Percentiles rank a stretch among this genome's conserved stretches.
Conservation (phyloP, 1,140 invertebrate species). For the Anthonomus grandis region DNA sequence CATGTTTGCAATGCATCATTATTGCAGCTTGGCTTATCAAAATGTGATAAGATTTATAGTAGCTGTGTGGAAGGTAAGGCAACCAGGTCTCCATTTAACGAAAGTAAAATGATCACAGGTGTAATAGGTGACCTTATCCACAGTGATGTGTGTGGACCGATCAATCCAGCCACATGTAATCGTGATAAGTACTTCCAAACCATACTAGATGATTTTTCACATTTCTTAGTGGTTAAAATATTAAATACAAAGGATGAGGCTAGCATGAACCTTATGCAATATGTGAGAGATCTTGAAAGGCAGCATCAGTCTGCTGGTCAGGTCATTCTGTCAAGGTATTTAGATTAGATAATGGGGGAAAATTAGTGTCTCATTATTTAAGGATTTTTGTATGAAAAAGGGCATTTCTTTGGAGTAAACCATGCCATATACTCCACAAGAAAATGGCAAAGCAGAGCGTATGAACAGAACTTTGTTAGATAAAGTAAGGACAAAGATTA, state of each 20-base stretch:
- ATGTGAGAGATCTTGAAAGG: conserved; percentile 14
- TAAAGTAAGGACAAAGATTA: conserved; percentile 30
- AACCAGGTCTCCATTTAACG: conserved; percentile 33
- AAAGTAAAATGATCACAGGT: conserved; percentile 32
- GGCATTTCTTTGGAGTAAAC: conserved; percentile 37
- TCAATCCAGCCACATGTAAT: conserved; percentile 36
- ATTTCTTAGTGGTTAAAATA: conserved; percentile 41
- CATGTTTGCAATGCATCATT: conserved; percentile 20
- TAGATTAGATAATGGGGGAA: conserved; percentile 38
- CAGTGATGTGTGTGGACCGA: conserved; percentile 43
- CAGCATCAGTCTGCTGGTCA: too few species aligned
- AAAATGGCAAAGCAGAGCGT: conserved; percentile 33
- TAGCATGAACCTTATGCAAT: conserved; percentile 9
- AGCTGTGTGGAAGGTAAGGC: conserved; percentile 34
- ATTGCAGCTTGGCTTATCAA: conserved; percentile 14
- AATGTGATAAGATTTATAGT: conserved; percentile 27
- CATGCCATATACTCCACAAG: conserved; percentile 42
- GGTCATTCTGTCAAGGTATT: conserved; percentile 31
- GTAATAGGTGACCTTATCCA: too few species aligned
- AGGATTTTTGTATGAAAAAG: conserved; percentile 31
- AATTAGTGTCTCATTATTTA: conserved; percentile 32
- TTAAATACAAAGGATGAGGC: conserved; percentile 38
- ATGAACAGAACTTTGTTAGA: conserved; percentile 30
- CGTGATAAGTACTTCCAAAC: conserved; percentile 44
- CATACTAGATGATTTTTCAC: conserved; percentile 46